Evolutionary conservation across 2,797 vertebrate genomes (phyloP).

Genomic region (Clarias fuscus): DNA sequence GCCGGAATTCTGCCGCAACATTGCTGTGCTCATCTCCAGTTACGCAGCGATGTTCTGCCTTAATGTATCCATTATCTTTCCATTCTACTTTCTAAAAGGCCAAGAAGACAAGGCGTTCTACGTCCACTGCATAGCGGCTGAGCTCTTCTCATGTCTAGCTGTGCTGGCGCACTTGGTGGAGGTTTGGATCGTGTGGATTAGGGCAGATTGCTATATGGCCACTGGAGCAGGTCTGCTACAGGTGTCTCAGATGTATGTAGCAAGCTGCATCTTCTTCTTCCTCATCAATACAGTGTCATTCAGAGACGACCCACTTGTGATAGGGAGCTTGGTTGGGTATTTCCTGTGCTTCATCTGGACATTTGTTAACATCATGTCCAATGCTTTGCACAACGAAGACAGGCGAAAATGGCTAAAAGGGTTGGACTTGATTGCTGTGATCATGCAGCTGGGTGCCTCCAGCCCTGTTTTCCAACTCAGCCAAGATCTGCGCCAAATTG

Average conservation of each 20-base stretch:
- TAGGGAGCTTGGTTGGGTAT: not conserved
- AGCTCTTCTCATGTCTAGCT: slow-evolving; percentile 1
- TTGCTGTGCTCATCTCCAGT: not conserved
- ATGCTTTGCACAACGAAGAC: not conserved
- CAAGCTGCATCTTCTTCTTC: not conserved
- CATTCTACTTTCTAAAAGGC: not conserved
- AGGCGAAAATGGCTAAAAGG: not conserved
- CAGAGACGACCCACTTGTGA: not conserved
- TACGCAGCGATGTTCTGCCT: not conserved
- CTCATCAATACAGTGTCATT: not conserved
- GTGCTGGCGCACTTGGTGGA: not conserved
- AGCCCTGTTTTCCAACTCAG: not conserved
- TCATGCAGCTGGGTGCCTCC: not conserved
- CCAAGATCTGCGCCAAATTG: not conserved
- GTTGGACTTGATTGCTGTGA: not conserved
- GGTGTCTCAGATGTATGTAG: not conserved
- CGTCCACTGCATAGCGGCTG: not conserved
- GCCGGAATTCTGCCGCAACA: not conserved
- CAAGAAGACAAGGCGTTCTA: not conserved
- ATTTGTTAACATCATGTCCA: not conserved
- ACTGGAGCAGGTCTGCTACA: not conserved
- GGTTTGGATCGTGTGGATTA: not conserved
- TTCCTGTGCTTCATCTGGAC: not conserved
- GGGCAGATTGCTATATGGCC: not conserved
- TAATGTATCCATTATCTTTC: not conserved